Percentiles rank a stretch among this genome's conserved stretches.
Conservation (phyloP, 2,113 vertebrate genomes). For the Coreoperca whiteheadi region DNA sequence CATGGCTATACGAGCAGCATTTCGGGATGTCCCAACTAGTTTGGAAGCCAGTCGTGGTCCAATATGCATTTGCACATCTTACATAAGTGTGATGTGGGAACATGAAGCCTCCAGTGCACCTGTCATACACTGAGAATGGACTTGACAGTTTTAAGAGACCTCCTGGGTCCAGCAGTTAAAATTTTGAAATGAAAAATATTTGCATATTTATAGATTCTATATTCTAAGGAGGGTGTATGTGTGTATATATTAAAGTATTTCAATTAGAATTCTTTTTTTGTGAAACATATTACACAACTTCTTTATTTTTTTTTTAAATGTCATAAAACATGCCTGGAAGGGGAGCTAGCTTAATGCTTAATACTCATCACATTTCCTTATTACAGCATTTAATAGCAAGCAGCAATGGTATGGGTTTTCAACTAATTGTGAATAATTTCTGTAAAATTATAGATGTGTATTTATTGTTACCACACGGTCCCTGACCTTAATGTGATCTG, state of each 20-base stretch:
- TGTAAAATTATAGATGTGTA: neutral
- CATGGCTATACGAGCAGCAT: neutral
- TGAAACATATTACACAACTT: too few relatives aligned
- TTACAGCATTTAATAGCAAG: neutral
- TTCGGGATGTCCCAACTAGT: neutral
- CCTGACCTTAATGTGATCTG: constrained; percentile 37
- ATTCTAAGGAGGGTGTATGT: neutral
- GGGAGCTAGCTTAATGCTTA: neutral
- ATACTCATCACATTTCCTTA: neutral
- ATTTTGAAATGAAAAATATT: neutral
- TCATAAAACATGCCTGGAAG: neutral
- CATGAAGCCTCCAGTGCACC: neutral
- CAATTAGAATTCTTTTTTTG: too few relatives aligned
- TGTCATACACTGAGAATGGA: neutral
- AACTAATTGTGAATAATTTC: too few relatives aligned
- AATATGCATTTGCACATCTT: neutral
- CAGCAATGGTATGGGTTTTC: neutral
- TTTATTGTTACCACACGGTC: constrained; percentile 9
- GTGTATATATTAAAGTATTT: too few relatives aligned
- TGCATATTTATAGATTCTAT: neutral
- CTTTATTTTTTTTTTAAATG: too few relatives aligned
- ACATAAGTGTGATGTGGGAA: neutral
- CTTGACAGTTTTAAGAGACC: neutral
- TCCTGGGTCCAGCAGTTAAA: neutral
- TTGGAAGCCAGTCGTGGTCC: neutral